These are phyloP conservation scores for Solen grandis DNA, from an alignment of 1,140 invertebrate species.

Conservation along the genomic window DNA sequence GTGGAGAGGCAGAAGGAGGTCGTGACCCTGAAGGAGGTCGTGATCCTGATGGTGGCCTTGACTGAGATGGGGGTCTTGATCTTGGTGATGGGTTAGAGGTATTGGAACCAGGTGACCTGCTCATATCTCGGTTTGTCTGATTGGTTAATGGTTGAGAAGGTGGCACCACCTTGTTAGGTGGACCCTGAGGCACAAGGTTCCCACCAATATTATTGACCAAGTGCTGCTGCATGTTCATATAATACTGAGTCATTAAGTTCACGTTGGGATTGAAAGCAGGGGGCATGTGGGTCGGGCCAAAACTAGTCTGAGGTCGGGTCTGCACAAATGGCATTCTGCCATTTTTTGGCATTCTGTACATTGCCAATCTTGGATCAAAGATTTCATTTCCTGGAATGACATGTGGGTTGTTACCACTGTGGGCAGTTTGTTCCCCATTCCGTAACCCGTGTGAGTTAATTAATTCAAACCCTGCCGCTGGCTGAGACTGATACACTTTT, in stretches of 20 bases:
- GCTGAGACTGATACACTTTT: no score
- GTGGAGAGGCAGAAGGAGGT: constrained; percentile 42
- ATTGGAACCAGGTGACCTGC: constrained; percentile 2
- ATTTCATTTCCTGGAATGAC: not conserved
- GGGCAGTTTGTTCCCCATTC: no score
- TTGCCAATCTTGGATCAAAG: constrained; percentile 17
- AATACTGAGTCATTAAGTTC: constrained; percentile 30
- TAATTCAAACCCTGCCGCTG: no score
- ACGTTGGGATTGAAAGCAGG: constrained; percentile 16
- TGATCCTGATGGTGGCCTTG: constrained; percentile 6
- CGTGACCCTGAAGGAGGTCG: constrained; percentile 25
- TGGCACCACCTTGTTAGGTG: no score
- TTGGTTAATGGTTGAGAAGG: no score
- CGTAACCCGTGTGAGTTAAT: no score
- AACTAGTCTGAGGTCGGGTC: no score
- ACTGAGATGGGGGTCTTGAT: not conserved
- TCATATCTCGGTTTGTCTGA: not conserved
- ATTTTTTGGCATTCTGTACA: constrained; percentile 18
- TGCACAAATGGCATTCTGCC: not conserved
- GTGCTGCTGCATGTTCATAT: constrained; percentile 15
- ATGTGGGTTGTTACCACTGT: no score
- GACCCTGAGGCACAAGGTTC: no score
- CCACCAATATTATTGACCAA: no score
- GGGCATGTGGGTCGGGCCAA: no score
- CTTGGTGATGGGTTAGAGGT: constrained; percentile 25